These are phyloP conservation scores for Epizoanthus illoricatus DNA, from an alignment of 92 coral and sea anemone genomes.

Conservation along the genomic window DNA sequence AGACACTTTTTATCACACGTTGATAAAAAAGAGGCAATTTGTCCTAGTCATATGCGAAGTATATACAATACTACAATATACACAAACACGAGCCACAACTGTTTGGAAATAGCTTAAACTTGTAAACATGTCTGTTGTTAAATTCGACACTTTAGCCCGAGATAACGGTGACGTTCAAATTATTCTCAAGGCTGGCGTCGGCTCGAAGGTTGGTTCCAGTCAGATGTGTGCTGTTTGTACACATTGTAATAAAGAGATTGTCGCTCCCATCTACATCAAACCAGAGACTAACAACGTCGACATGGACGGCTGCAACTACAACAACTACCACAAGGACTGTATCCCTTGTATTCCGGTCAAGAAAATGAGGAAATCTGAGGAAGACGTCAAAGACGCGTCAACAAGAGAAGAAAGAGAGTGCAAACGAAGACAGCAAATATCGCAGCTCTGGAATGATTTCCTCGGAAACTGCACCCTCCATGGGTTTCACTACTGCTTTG, in stretches of 20 bases:
- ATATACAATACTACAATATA: too few relatives aligned
- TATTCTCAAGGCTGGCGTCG: slow-evolving; percentile 72
- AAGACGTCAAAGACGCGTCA: slow-evolving; percentile 55
- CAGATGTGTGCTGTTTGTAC: slow-evolving; percentile 80
- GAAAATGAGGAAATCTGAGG: slow-evolving; percentile 67
- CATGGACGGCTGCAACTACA: slow-evolving; percentile 45
- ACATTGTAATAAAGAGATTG: slow-evolving; percentile 88
- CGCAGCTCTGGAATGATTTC: slow-evolving; percentile 73
- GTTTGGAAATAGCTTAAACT: neutral
- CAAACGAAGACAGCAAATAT: slow-evolving; percentile 58
- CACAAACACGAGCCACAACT: neutral
- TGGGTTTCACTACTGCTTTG: slow-evolving; percentile 85
- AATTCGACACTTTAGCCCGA: slow-evolving; percentile 42
- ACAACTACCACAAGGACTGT: slow-evolving; percentile 49
- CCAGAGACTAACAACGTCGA: slow-evolving; percentile 76
- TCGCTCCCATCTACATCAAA: slow-evolving; percentile 75
- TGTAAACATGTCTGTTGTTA: slow-evolving; percentile 15
- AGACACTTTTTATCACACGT: neutral
- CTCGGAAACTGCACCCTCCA: slow-evolving; percentile 76
- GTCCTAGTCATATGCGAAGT: neutral
- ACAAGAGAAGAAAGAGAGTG: slow-evolving; percentile 58
- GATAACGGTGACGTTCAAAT: slow-evolving; percentile 86
- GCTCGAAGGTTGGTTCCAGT: slow-evolving; percentile 33
- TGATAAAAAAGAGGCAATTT: neutral
- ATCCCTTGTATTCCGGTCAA: slow-evolving; percentile 44